Base-by-base conservation (phyloP, 2,113 vertebrate genomes). In the Pandion haliaetus region DNA sequence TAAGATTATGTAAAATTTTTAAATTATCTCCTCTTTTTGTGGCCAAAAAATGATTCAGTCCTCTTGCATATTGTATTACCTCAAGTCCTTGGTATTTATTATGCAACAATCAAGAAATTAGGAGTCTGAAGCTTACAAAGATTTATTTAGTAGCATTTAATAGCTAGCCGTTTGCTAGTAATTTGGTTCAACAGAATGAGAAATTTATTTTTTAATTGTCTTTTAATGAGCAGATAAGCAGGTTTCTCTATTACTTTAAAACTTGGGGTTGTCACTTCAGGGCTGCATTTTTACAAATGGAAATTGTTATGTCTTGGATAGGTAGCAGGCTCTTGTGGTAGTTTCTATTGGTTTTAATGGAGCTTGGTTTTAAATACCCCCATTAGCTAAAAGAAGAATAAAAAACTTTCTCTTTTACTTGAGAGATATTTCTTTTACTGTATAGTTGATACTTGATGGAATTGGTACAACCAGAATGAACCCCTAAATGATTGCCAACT, bases 1-100 rank as follows among this genome's bases (percentile, higher is more conserved):
- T 83, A 73, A 50, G 93, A 94, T 94, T 96, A 91, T 28, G 59
- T 91, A 86, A 80, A 81, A 49, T 62, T 89, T 97, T 97, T 8
- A 93, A 97, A 95, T 96, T 73, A 96, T 96, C 82, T 93, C 54
- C 54, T 86, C 59, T 86, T 92, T 17, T 23, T 63, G 26, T 50
- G 66, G 96, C 94, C 96, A 97, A 96, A 69, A 95, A 96, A 52
- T 97, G 82, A 98, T 91, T 98, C 95, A 97, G 40, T n/a, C 90
- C n/a, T 86, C 87, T 86, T 86, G 70, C 26, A 38, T 93, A 83
- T 93, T 95, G 67, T 82, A 88, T 97, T 98, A 94, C 90, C 66
- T 97, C 84, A 80, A 80, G 70, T 63, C 83, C 72, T 93, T 96
- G 95, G 90, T 96, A 96, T 97, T 97, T 96, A 91, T 97, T 95